Percentiles rank a stretch among this genome's conserved stretches.
phyloP scores from a whole-genome alignment of 2,113 vertebrate genomes.

The Podocnemis expansa region DNA sequence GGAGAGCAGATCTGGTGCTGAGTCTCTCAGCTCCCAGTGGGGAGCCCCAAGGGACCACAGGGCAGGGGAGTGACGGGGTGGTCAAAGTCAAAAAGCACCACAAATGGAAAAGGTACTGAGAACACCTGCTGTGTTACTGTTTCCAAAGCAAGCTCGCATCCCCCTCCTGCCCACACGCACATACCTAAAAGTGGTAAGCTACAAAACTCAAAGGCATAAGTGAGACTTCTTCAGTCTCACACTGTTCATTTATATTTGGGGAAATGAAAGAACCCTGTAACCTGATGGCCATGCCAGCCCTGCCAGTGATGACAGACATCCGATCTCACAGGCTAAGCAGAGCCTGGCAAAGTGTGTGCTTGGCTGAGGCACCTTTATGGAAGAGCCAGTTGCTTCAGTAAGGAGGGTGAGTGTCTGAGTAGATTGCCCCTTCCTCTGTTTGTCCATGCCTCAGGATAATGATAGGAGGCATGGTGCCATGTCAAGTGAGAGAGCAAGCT shows the following conservation, averaged over 20 bases:
- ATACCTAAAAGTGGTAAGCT: background rate
- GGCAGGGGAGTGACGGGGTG: background rate
- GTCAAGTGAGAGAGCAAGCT: constrained; percentile 9
- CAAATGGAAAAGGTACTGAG: background rate
- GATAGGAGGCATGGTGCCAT: constrained; percentile 7
- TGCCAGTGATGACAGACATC: background rate
- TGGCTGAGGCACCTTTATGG: background rate
- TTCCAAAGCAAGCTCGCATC: background rate
- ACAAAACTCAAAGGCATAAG: background rate
- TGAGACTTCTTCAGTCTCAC: background rate
- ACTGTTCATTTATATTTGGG: background rate
- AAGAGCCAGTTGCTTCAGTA: constrained; percentile 21
- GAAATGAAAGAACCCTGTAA: background rate
- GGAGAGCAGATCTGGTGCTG: background rate
- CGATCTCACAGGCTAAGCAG: background rate
- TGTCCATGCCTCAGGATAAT: background rate
- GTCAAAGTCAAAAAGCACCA: background rate
- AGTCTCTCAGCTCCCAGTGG: background rate
- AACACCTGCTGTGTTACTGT: background rate
- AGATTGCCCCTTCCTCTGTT: background rate
- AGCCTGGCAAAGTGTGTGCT: background rate
- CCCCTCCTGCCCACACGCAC: background rate
- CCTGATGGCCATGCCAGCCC: background rate
- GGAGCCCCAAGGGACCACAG: background rate
- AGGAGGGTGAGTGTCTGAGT: background rate